Evolutionary conservation across 2,888 invertebrate species (phyloP).

Genomic region (Micropterix aruncella): DNA sequence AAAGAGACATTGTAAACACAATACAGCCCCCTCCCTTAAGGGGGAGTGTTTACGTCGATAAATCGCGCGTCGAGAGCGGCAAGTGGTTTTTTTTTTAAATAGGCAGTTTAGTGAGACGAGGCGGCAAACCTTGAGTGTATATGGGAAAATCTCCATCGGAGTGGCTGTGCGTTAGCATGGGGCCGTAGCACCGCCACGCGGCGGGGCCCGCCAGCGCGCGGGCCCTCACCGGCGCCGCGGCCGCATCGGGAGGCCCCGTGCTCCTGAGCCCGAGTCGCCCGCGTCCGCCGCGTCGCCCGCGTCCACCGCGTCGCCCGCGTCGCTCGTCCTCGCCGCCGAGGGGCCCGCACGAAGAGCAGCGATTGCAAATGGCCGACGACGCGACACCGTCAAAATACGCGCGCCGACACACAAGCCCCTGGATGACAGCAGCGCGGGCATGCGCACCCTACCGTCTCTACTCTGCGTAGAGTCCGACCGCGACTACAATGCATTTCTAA

Average conservation of each 20-base stretch:
- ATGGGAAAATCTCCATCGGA: constrained; percentile 77
- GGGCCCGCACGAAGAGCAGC: background rate
- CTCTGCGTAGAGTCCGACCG: too few species aligned
- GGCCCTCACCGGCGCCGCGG: constrained; percentile 14
- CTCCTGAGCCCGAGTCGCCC: constrained; percentile 19
- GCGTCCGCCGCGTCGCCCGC: constrained; percentile 1
- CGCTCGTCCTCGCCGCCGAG: constrained; percentile 15
- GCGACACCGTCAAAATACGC: background rate
- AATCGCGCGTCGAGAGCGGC: too few species aligned
- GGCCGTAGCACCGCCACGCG: constrained; percentile 48
- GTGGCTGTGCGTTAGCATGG: constrained; percentile 73
- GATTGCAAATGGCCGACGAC: background rate
- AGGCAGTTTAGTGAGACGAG: too few species aligned
- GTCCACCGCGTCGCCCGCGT: constrained; percentile 26
- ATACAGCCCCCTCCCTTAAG: too few species aligned
- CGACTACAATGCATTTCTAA: too few species aligned
- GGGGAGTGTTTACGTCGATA: too few species aligned
- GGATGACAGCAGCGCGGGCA: background rate
- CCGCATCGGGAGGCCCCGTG: constrained; percentile 27
- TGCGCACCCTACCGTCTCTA: background rate
- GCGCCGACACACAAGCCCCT: background rate
- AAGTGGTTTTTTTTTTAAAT: too few species aligned
- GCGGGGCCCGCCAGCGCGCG: constrained; percentile 38
- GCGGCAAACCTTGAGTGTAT: constrained; percentile 69
- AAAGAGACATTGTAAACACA: too few species aligned